phyloP scores from a whole-genome alignment of 2,797 vertebrate species.

The Liasis olivaceus region DNA sequence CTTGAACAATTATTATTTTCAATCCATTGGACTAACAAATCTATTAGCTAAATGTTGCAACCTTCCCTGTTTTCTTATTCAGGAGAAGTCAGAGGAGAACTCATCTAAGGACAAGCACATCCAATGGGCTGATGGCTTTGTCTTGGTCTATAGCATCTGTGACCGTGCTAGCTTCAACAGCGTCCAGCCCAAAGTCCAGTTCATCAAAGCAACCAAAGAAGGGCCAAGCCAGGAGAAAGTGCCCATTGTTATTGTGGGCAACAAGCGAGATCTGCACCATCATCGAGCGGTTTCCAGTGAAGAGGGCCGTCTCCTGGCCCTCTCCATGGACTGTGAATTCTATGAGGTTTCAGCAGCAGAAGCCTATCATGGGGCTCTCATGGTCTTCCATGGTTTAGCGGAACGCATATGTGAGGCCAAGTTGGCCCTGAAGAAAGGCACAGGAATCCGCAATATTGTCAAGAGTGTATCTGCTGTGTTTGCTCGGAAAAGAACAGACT shows the following conservation, averaged over 20 bases:
- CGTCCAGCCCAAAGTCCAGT: conserved; percentile 73
- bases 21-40: not conserved
- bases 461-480: conserved; percentile 81
- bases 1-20: not conserved
- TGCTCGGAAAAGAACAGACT: conserved; percentile 77
- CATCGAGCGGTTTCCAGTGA: conserved; percentile 76
- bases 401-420: conserved; percentile 74
- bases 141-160: conserved; percentile 82
- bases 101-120: conserved; percentile 74
- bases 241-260: conserved; percentile 80
- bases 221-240: conserved; percentile 74
- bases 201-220: conserved; percentile 76
- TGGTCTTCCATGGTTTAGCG: conserved; percentile 79
- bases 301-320: conserved; percentile 79
- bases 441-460: conserved; percentile 78
- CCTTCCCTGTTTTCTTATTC: not conserved
- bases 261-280: conserved; percentile 80
- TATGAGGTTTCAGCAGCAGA: conserved; percentile 82
- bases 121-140: conserved; percentile 81
- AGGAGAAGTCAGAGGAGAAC: conserved; percentile 64
- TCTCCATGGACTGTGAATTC: conserved; percentile 78
- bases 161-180: conserved; percentile 80
- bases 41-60: not conserved
- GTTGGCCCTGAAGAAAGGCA: conserved; percentile 71
- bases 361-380: conserved; percentile 78